Base-by-base conservation (phyloP, 2,113 vertebrate species). In the Heterochromis multidens region DNA sequence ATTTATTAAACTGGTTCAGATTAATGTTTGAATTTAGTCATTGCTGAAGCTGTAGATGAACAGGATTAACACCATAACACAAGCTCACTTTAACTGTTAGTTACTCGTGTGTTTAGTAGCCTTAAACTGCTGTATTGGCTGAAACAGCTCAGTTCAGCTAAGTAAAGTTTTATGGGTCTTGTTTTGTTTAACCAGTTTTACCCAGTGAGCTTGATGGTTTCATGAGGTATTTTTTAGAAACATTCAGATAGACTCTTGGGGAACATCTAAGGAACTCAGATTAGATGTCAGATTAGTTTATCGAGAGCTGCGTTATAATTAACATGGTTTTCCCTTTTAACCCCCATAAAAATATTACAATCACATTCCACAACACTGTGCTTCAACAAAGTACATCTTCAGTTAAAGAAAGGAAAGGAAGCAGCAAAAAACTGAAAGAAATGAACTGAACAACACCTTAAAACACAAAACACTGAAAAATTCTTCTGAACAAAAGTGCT, bases 401-500 rank as follows among this genome's bases (percentile, higher is more conserved):
- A 21, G 14, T 21, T 49, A 49, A 49, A 49, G 11, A 2, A 81
- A 46, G 17, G 25, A 16, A 52, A 13, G 4, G 63, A 27, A 79
- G 21, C 31, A 13, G 62, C 58, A 77, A 19, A 25, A 70, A 61
- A 54, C 2, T 80, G 4, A 59, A 31, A 13, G 1, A 29, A 78
- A 59, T 29, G 31, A 57, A 79, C 16, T 7, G 37, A 87, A 88
- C 27, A 61, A 25, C 57, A 81, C 31, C 21, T 63, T 78, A 23
- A 78, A 59, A 31, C 56, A 80, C 54, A 74, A 12, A 58, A 59
- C 23, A 43, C 56, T 43, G 17, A 10, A 67, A 81, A 82, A 7
- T 40, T 65, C 1, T 33, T 57, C 31, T 35, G 27, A 54, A 83
- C 59, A 63, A 63, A 90, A 90, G 88, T 90, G 90, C 77, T 23